Percentiles rank a stretch among this genome's conserved stretches.
phyloP scores from a whole-genome alignment of 2,113 vertebrate genomes.

The Anser cygnoides region DNA sequence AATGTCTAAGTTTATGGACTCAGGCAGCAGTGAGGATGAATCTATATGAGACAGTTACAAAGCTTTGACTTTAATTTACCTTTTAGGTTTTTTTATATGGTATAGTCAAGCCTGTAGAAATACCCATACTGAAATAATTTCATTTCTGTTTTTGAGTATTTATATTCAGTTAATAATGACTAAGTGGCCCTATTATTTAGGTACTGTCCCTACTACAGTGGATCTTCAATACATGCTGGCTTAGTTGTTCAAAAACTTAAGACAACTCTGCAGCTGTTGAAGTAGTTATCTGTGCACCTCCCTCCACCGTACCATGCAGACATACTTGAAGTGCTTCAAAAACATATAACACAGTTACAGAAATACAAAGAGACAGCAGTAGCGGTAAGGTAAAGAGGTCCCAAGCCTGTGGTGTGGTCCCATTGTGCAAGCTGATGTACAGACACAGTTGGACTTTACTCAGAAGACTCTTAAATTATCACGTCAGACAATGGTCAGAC shows the following conservation, averaged over 20 bases:
- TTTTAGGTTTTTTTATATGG: neutral
- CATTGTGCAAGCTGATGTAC: neutral
- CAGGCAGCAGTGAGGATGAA: neutral
- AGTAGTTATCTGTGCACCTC: neutral
- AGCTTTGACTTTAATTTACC: neutral
- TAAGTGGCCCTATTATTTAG: neutral
- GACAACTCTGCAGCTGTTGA: neutral
- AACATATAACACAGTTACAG: neutral
- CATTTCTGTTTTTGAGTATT: neutral
- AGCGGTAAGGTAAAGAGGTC: neutral
- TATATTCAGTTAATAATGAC: neutral
- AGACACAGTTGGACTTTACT: neutral
- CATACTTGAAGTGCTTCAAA: neutral
- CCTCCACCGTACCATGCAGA: neutral
- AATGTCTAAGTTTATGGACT: neutral
- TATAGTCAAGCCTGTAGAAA: neutral
- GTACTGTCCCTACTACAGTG: neutral
- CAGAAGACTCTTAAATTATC: neutral
- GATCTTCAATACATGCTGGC: neutral
- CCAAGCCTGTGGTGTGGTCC: neutral
- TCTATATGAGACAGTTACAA: neutral
- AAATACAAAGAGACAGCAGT: neutral
- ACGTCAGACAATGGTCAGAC: neutral
- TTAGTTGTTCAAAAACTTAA: neutral
- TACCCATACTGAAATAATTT: neutral